Conservation (phyloP, 1,140 invertebrate species). For the Akabosia matsudoensis region DNA sequence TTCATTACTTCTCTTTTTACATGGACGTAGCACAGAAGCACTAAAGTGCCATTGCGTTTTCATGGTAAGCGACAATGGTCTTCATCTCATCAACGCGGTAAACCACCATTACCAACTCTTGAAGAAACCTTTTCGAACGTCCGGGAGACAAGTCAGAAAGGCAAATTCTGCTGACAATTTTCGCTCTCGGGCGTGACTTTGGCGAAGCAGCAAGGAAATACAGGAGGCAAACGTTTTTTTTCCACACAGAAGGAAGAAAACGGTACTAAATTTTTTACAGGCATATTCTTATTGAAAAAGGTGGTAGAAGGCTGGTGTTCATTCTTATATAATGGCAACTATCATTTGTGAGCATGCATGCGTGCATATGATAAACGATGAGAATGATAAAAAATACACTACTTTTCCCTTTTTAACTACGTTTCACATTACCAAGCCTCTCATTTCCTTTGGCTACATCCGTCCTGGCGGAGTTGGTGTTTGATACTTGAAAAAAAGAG, state of each 20-base stretch:
- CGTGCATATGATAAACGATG: conserved; percentile 14
- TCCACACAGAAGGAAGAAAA: too few relatives aligned
- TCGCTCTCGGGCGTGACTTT: background rate
- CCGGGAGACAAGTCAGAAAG: background rate
- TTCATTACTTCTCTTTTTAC: too few relatives aligned
- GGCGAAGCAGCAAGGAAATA: conserved; percentile 2
- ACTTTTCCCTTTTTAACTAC: background rate
- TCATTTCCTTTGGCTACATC: background rate
- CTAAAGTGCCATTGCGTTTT: too few relatives aligned
- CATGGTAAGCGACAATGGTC: background rate
- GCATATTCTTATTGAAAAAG: background rate
- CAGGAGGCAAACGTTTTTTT: too few relatives aligned
- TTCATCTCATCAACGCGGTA: background rate
- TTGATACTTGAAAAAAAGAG: background rate
- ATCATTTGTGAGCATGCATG: conserved; percentile 12
- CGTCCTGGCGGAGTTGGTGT: background rate
- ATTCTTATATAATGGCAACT: background rate
- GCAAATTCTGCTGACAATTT: background rate
- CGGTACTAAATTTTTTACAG: too few relatives aligned
- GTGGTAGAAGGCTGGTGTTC: background rate
- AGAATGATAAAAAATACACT: background rate
- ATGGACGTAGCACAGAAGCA: background rate
- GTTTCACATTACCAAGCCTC: background rate
- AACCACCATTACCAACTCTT: background rate
- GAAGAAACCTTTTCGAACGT: background rate